Conservation (phyloP, 2,797 vertebrate genomes). For the Macroramphosus scolopax region DNA sequence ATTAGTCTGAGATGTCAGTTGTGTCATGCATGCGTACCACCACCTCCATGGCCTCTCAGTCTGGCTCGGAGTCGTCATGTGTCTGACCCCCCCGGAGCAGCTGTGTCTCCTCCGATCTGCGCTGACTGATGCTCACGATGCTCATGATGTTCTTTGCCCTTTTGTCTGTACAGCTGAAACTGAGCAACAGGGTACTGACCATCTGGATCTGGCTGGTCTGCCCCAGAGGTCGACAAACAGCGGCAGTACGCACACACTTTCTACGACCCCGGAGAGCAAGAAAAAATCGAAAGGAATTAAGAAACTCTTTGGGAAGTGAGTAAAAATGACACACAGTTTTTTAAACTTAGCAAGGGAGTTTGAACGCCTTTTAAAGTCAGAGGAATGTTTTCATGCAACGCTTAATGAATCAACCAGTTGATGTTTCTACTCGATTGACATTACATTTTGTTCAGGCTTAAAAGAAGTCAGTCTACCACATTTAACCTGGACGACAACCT, state of each 20-base stretch:
- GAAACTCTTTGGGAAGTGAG: constrained; percentile 94
- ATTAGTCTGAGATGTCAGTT: background rate
- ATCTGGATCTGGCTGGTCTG: constrained; percentile 87
- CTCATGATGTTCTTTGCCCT: constrained; percentile 23
- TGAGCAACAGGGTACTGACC: constrained; percentile 86
- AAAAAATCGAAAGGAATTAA: constrained; percentile 96
- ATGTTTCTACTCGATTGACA: background rate
- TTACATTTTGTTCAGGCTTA: constrained; percentile 75
- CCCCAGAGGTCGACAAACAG: constrained; percentile 80
- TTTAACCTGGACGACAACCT: constrained; percentile 93
- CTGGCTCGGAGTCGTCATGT: constrained; percentile 26
- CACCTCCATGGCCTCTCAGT: constrained; percentile 19
- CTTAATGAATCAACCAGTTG: too few species aligned
- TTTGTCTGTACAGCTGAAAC: constrained; percentile 86
- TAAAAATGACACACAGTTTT: too few species aligned
- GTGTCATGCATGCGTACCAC: constrained; percentile 49
- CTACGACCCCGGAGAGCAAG: constrained; percentile 86
- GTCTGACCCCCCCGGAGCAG: constrained; percentile 25
- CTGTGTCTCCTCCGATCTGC: too few species aligned
- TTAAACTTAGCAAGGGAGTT: too few species aligned
- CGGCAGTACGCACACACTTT: constrained; percentile 81
- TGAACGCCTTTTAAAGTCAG: too few species aligned
- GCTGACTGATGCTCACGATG: constrained; percentile 7
- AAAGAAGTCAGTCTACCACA: constrained; percentile 94
- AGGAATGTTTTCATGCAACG: too few species aligned